phyloP scores from a whole-genome alignment of 2,888 invertebrate genomes.

The Mystacides longicornis region DNA sequence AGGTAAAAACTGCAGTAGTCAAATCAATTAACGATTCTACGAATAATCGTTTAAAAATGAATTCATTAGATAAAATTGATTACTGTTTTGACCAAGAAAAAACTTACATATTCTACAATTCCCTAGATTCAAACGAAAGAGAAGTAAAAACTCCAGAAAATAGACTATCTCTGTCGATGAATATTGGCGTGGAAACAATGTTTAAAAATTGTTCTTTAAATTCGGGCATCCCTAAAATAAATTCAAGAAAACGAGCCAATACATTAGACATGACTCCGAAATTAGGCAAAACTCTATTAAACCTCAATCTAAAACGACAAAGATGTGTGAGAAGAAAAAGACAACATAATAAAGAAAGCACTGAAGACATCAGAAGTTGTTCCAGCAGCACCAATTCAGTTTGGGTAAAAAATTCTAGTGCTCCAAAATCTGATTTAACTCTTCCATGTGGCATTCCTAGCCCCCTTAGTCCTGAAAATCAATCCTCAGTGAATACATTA shows the following conservation, averaged over 20 bases:
- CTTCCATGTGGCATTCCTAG: constrained; percentile 44
- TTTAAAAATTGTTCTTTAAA: constrained; percentile 14
- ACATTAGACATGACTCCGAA: constrained; percentile 42
- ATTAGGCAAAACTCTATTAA: constrained; percentile 33
- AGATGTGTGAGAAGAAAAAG: constrained; percentile 51
- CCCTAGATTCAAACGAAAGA: constrained; percentile 45
- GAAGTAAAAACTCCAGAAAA: constrained; percentile 45
- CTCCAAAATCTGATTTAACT: constrained; percentile 36
- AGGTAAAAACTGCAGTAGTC: constrained; percentile 27
- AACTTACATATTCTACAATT: constrained; percentile 43
- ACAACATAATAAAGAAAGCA: constrained; percentile 23
- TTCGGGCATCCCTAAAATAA: constrained; percentile 1
- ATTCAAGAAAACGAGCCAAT: constrained; percentile 17
- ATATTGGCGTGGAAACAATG: constrained; percentile 16
- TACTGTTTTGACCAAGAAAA: constrained; percentile 24
- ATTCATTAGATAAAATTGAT: neutral
- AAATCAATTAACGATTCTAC: constrained; percentile 13
- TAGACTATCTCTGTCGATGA: constrained; percentile 27
- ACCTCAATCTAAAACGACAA: constrained; percentile 46
- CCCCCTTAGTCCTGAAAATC: constrained; percentile 36
- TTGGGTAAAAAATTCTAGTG: constrained; percentile 28
- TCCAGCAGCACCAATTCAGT: neutral
- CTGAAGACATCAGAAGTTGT: constrained; percentile 7
- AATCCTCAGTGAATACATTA: constrained; percentile 37
- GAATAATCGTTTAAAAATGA: neutral